Percentiles rank a stretch among this genome's conserved stretches.
Conservation (phyloP, 2,113 vertebrate species). For the Cyanoderma ruficeps region DNA sequence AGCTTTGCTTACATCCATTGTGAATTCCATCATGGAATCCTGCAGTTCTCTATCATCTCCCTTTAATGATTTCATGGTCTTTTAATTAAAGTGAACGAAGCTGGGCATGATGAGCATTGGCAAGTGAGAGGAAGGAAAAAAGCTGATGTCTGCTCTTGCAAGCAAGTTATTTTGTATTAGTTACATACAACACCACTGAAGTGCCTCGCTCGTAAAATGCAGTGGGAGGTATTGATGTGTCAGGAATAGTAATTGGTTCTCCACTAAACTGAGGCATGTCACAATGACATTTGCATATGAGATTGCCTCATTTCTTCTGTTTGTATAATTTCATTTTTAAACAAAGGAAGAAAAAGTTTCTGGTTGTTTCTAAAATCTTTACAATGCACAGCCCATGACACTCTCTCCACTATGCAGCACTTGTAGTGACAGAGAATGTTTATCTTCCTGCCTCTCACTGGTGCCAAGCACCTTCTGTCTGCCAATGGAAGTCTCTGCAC, state of each 20-base stretch:
- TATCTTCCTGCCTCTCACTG: neutral
- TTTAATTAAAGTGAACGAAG: slow-evolving; percentile 1
- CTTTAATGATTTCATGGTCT: neutral
- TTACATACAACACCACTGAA: neutral
- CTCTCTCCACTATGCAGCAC: neutral
- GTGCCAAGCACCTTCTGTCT: neutral
- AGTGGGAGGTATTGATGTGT: neutral
- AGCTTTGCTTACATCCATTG: neutral
- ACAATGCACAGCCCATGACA: neutral
- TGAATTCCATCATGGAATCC: neutral
- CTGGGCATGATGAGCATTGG: neutral
- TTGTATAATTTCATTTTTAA: neutral
- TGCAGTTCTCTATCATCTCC: neutral
- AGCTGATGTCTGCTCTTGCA: neutral
- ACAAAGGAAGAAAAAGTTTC: neutral
- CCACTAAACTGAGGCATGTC: neutral
- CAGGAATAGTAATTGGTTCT: neutral
- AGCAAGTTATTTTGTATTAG: neutral
- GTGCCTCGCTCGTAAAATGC: neutral
- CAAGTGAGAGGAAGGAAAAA: neutral
- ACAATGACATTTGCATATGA: neutral
- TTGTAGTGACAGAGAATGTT: neutral
- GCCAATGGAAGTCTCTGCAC: neutral
- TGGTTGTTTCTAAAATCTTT: neutral
- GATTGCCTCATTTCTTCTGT: neutral